These are phyloP conservation scores for Panagrolaimus sp. DNA, from an alignment of 1,140 invertebrate species.

Conservation along the genomic window DNA sequence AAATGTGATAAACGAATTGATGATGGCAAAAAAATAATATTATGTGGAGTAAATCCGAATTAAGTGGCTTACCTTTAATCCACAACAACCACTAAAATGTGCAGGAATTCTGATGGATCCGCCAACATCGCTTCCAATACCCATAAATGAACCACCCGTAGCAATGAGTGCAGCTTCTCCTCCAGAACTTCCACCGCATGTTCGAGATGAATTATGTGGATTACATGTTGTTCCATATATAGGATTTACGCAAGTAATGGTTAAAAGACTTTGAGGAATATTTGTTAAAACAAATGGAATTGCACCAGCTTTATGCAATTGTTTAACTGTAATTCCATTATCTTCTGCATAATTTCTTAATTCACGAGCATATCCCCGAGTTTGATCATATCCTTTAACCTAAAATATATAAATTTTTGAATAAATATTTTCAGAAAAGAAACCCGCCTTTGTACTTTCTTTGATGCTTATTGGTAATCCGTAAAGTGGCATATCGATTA, in stretches of 20 bases:
- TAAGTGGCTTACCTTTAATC: slow-evolving; percentile 24
- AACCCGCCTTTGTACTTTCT: slow-evolving; percentile 46
- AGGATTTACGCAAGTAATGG: slow-evolving; percentile 61
- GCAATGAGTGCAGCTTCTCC: slow-evolving; percentile 57
- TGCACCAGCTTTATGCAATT: slow-evolving; percentile 45
- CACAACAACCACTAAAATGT: slow-evolving; percentile 43
- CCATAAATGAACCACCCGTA: slow-evolving; percentile 52
- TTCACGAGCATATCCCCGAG: slow-evolving; percentile 56
- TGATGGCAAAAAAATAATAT: slow-evolving; percentile 26
- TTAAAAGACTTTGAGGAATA: slow-evolving; percentile 55
- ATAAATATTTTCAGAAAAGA: slow-evolving; percentile 9
- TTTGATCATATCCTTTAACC: slow-evolving; percentile 60
- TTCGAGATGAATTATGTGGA: slow-evolving; percentile 54
- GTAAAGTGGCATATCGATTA: neutral
- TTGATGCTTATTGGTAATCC: slow-evolving; percentile 60
- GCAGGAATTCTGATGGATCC: slow-evolving; percentile 63
- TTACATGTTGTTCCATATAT: slow-evolving; percentile 62
- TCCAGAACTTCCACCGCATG: slow-evolving; percentile 61
- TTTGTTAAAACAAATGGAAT: slow-evolving; percentile 61
- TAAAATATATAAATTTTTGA: slow-evolving; percentile 24
- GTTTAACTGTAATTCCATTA: slow-evolving; percentile 52
- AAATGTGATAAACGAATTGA: slow-evolving; percentile 15
- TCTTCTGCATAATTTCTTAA: slow-evolving; percentile 50
- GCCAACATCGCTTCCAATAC: slow-evolving; percentile 63
- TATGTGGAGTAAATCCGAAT: neutral